These are phyloP conservation scores for Saxicola maurus DNA, from an alignment of 2,797 vertebrate species.

Conservation along the genomic window DNA sequence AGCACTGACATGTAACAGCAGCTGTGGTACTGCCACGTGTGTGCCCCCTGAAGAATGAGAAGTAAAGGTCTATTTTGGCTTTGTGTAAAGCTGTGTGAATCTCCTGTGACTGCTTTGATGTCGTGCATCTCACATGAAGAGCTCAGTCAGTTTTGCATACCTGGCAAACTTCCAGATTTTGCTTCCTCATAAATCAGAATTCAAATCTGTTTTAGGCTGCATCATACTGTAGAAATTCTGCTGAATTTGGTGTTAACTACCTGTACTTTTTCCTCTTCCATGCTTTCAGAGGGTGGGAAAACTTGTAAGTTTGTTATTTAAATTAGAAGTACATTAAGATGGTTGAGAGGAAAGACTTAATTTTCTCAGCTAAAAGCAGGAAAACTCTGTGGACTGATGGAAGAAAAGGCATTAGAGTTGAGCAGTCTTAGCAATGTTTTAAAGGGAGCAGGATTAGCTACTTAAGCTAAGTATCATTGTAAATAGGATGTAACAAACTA, in stretches of 20 bases:
- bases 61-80: neutral
- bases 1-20: neutral
- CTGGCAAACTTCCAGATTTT: neutral
- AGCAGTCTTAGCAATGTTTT: neutral
- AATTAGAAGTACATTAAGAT: conserved; percentile 45
- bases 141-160: neutral
- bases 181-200: neutral
- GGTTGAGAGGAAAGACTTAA: neutral
- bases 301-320: conserved; percentile 62
- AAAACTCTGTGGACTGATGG: neutral
- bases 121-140: neutral
- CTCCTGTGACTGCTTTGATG: neutral
- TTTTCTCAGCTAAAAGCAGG: neutral
- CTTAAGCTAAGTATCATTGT: neutral
- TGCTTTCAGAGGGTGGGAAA: conserved; percentile 69
- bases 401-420: neutral
- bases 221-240: conserved; percentile 10
- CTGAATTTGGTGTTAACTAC: conserved; percentile 41
- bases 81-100: neutral
- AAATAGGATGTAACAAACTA: neutral
- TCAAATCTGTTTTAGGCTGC: neutral
- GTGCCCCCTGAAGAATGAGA: neutral
- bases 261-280: conserved; percentile 54
- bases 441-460: neutral
- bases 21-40: rapidly evolving